Conservation (phyloP, 2,113 vertebrate genomes). For the Meleagris gallopavo region DNA sequence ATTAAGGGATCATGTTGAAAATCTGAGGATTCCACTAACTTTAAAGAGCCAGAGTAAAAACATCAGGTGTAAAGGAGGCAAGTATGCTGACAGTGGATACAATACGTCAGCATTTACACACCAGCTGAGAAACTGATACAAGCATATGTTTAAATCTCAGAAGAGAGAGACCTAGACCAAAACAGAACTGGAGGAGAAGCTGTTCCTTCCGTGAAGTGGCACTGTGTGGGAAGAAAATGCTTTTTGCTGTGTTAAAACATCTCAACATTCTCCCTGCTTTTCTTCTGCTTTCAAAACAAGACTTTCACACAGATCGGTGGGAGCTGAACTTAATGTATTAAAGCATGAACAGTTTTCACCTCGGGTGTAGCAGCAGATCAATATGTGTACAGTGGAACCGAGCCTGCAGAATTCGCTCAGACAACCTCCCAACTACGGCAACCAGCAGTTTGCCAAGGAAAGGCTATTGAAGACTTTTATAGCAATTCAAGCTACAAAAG, state of each 20-base stretch:
- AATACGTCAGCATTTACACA: conserved; percentile 19
- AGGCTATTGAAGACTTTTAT: background rate
- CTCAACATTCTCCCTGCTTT: conserved; percentile 6
- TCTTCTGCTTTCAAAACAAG: conserved; percentile 19
- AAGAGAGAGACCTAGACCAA: conserved; percentile 69
- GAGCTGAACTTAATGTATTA: conserved; percentile 9
- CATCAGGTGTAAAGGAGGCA: background rate
- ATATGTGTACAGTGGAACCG: background rate
- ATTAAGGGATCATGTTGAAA: background rate
- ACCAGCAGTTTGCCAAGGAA: background rate
- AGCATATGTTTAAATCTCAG: conserved; percentile 54
- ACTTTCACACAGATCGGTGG: background rate
- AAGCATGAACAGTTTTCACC: conserved; percentile 10
- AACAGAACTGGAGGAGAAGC: conserved; percentile 38
- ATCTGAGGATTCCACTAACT: background rate
- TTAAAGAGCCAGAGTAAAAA: background rate
- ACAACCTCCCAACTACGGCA: fast-evolving
- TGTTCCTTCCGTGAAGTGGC: conserved; percentile 36
- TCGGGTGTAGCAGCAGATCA: background rate
- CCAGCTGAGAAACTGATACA: conserved; percentile 32
- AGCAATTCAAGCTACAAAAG: conserved; percentile 35
- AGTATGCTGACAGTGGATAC: background rate
- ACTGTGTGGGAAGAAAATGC: conserved; percentile 55
- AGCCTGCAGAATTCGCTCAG: background rate
- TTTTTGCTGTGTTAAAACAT: conserved; percentile 53